Conservation (phyloP, 2,113 vertebrate genomes). For the Calidris pugnax region DNA sequence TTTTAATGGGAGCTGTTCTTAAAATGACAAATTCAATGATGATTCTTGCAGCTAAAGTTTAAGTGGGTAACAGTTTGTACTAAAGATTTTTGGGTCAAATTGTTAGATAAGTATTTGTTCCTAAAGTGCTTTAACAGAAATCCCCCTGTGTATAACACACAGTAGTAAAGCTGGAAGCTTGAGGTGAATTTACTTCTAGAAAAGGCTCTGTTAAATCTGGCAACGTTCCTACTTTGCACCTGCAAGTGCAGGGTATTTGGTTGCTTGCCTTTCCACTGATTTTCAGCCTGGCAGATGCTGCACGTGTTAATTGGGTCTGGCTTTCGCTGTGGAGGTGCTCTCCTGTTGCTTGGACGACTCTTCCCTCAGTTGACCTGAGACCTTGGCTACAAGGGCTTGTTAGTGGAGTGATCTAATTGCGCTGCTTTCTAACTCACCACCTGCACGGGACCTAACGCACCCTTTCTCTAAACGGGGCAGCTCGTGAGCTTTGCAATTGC, state of each 20-base stretch:
- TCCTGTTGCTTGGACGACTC: not conserved
- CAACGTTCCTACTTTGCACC: conserved; percentile 44
- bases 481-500: not conserved
- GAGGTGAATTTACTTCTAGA: not conserved
- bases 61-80: not conserved
- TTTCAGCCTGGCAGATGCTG: not conserved
- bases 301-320: not conserved
- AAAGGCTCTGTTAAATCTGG: not conserved
- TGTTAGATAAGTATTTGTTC: not conserved
- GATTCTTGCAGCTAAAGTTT: not conserved
- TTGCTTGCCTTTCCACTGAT: not conserved
- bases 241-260: not conserved
- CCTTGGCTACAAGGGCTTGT: not conserved
- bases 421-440: not conserved
- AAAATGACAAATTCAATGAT: not conserved
- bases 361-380: not conserved
- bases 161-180: not conserved
- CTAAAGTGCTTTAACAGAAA: not conserved
- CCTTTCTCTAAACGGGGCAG: not conserved
- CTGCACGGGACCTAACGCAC: conserved; percentile 40
- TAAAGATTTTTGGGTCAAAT: not conserved
- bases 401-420: not conserved
- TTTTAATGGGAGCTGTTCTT: not conserved
- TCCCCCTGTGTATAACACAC: not conserved
- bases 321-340: not conserved